Percentiles rank a stretch among this genome's conserved stretches.
Evolutionary conservation across 2,888 invertebrate genomes (phyloP).

Genomic region (Polyommatus icarus): DNA sequence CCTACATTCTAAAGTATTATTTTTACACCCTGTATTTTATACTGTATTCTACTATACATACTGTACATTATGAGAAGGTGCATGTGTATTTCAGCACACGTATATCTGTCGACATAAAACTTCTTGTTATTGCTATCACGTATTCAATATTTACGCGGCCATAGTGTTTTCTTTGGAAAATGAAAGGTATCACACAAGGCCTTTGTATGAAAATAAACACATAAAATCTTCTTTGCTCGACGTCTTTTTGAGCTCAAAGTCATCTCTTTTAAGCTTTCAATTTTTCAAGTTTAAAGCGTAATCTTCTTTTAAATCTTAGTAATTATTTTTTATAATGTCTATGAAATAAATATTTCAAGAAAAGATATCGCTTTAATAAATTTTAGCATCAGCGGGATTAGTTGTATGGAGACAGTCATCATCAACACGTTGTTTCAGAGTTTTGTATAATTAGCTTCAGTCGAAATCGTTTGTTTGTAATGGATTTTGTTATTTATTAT

Average conservation of each 20-base stretch:
- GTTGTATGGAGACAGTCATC: background rate
- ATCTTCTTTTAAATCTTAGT: background rate
- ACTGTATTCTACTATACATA: background rate
- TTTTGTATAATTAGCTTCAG: too few relatives aligned
- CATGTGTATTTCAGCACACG: constrained; percentile 24
- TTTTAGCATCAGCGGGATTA: background rate
- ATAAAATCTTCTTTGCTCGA: background rate
- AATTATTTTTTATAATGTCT: constrained; percentile 12
- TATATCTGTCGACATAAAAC: constrained; percentile 9
- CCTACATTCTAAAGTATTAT: too few relatives aligned
- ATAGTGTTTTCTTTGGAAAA: constrained; percentile 27
- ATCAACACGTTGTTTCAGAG: too few relatives aligned
- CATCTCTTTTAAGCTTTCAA: constrained; percentile 1
- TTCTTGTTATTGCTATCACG: constrained; percentile 29
- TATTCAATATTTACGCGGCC: constrained; percentile 24
- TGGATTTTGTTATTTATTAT: too few relatives aligned
- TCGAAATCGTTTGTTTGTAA: too few relatives aligned
- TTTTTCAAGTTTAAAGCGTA: background rate
- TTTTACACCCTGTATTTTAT: background rate
- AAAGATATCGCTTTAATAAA: background rate
- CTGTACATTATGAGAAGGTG: background rate
- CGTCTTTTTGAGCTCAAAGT: background rate
- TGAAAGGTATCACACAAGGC: constrained; percentile 8
- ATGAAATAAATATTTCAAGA: background rate
- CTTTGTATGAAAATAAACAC: constrained; percentile 14